These are phyloP conservation scores for Montipora capricornis DNA, from an alignment of 64 coral and sea anemone species.

Conservation along the genomic window DNA sequence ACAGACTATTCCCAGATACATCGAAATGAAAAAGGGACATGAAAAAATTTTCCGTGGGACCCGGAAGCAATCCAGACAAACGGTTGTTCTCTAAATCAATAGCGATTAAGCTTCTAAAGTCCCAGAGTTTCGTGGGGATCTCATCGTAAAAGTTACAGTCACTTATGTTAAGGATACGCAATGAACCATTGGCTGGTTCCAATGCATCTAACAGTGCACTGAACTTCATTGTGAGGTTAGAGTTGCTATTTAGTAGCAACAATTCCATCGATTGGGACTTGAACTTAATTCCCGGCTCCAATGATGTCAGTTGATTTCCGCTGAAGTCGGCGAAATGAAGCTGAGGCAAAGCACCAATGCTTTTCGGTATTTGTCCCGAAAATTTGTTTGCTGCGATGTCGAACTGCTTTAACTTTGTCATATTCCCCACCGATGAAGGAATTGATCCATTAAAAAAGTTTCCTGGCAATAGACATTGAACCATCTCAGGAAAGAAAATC, in stretches of 20 bases:
- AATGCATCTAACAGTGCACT: conserved; percentile 33
- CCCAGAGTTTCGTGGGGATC: conserved; percentile 59
- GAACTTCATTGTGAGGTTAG: conserved; percentile 22
- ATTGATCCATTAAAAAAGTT: conserved; percentile 49
- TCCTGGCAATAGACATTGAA: conserved; percentile 57
- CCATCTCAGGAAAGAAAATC: conserved; percentile 48
- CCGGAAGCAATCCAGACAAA: conserved; percentile 39
- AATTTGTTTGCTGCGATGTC: conserved; percentile 54
- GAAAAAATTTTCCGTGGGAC: background rate
- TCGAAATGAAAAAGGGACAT: conserved; percentile 1
- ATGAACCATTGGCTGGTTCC: conserved; percentile 8
- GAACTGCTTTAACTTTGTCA: conserved; percentile 52
- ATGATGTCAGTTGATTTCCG: conserved; percentile 23
- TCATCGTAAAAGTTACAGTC: conserved; percentile 43
- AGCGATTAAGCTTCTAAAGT: conserved; percentile 55
- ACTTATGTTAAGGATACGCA: conserved; percentile 76
- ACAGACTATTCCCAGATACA: conserved; percentile 56
- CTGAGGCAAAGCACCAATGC: conserved; percentile 9
- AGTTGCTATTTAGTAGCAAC: conserved; percentile 42
- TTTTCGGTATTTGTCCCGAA: conserved; percentile 53
- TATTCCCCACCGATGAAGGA: conserved; percentile 53
- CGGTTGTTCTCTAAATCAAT: conserved; percentile 52
- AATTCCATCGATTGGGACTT: conserved; percentile 40
- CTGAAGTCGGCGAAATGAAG: conserved; percentile 62
- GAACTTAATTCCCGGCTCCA: conserved; percentile 56